A percentile compares a stretch with the other conserved stretches of the same genome.
Conservation (phyloP, 2,113 vertebrate genomes). For the Tetraodon nigroviridis region DNA sequence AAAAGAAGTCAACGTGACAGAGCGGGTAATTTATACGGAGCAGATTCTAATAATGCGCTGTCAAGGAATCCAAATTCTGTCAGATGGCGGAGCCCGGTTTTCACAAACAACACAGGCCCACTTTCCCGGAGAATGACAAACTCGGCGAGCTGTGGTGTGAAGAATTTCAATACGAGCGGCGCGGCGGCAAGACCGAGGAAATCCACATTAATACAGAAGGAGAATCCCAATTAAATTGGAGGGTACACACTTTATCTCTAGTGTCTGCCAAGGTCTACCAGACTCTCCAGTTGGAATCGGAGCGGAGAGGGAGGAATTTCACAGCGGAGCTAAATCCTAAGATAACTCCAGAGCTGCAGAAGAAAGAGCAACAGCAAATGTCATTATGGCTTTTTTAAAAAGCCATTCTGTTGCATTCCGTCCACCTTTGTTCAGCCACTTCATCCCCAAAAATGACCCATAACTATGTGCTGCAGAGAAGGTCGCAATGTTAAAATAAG, state of each 20-base stretch:
- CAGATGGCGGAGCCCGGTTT: constrained; percentile 45
- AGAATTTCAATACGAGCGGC: constrained; percentile 16
- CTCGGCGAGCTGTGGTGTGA: constrained; percentile 37
- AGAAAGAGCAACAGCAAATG: constrained; percentile 24
- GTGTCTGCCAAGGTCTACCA: constrained; percentile 24
- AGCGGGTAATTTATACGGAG: constrained; percentile 19
- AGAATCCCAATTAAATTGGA: constrained; percentile 58
- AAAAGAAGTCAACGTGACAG: constrained; percentile 11
- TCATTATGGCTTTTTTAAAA: constrained; percentile 22
- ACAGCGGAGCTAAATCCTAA: constrained; percentile 28
- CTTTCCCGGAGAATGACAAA: constrained; percentile 47
- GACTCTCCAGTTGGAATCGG: constrained; percentile 35
- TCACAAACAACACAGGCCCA: constrained; percentile 43
- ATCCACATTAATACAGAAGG: constrained; percentile 46
- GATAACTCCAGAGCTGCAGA: constrained; percentile 11
- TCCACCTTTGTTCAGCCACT: constrained; percentile 10
- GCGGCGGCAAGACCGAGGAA: constrained; percentile 46
- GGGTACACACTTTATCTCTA: constrained; percentile 41
- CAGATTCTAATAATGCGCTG: constrained; percentile 45
- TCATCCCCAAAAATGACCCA: constrained; percentile 1
- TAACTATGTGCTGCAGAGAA: constrained; percentile 5
- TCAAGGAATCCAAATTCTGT: constrained; percentile 47
- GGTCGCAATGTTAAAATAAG: constrained; percentile 16
- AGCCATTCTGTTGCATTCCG: constrained; percentile 11
- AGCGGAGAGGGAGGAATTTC: constrained; percentile 22